A percentile compares a stretch with the other conserved stretches of the same genome.
Conservation (phyloP, 2,797 vertebrate genomes). For the Columba guinea region DNA sequence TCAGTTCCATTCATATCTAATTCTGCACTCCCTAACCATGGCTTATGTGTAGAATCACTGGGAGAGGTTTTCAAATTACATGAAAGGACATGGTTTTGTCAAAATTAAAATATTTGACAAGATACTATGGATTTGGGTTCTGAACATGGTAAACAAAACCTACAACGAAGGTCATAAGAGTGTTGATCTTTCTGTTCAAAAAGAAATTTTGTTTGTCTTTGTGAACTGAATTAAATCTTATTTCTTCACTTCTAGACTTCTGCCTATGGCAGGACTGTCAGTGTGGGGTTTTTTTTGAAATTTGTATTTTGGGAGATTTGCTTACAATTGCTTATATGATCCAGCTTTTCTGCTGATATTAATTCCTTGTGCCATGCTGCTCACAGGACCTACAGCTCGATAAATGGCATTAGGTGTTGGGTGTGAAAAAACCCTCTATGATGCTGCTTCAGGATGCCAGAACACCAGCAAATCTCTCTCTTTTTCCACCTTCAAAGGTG, state of each 20-base stretch:
- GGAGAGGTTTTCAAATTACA: not conserved
- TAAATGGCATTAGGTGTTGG: not conserved
- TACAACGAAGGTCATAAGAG: too few species aligned
- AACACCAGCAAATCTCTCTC: not conserved
- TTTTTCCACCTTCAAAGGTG: not conserved
- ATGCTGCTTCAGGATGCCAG: not conserved
- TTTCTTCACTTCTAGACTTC: not conserved
- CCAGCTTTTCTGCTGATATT: not conserved
- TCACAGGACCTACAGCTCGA: not conserved
- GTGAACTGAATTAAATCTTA: not conserved
- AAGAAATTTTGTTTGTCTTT: not conserved
- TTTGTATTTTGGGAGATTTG: not conserved
- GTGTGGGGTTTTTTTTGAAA: not conserved
- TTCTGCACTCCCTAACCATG: not conserved
- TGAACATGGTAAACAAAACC: not conserved
- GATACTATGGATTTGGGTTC: not conserved
- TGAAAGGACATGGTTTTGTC: not conserved
- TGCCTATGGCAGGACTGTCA: not conserved
- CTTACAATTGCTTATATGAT: not conserved
- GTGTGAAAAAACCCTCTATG: not conserved
- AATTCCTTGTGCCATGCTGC: not conserved
- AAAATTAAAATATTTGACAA: not conserved
- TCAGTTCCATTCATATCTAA: rapidly evolving
- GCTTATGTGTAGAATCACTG: too few species aligned
- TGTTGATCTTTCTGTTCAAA: not conserved